Evolutionary conservation across 2,797 vertebrate species (phyloP).

Genomic region (Brotogeris chrysoptera): DNA sequence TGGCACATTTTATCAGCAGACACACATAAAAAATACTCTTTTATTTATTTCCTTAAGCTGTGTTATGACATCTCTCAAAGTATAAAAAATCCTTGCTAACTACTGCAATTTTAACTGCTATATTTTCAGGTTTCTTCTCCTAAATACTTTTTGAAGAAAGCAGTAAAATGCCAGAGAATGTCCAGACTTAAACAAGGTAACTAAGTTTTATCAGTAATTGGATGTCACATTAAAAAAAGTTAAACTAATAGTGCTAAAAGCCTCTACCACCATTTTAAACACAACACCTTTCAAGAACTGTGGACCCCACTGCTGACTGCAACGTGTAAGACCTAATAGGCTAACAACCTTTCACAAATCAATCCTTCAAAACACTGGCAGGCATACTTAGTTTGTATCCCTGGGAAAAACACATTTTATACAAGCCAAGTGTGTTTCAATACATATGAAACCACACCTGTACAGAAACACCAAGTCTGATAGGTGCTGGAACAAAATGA

Average conservation of each 20-base stretch:
- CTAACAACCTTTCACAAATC: conserved; percentile 2
- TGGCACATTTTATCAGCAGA: neutral
- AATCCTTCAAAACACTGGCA: neutral
- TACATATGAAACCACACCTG: neutral
- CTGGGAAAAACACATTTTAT: neutral
- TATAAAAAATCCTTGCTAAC: neutral
- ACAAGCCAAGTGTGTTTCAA: neutral
- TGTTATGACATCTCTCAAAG: neutral
- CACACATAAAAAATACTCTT: neutral
- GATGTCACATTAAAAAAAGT: neutral
- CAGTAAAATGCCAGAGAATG: neutral
- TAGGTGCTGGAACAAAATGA: accelerated
- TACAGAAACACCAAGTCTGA: neutral
- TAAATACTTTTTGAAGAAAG: neutral
- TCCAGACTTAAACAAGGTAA: neutral
- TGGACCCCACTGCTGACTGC: neutral
- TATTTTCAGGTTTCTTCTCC: neutral
- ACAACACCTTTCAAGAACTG: neutral
- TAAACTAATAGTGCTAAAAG: neutral
- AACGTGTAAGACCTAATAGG: neutral
- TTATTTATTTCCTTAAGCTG: neutral
- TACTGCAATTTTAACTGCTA: neutral
- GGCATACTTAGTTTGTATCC: neutral
- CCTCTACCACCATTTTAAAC: neutral
- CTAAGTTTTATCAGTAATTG: neutral